Percentiles rank a stretch among this genome's conserved stretches.
Conservation (phyloP, 2,113 vertebrate genomes). For the Coregonus clupeaformis region DNA sequence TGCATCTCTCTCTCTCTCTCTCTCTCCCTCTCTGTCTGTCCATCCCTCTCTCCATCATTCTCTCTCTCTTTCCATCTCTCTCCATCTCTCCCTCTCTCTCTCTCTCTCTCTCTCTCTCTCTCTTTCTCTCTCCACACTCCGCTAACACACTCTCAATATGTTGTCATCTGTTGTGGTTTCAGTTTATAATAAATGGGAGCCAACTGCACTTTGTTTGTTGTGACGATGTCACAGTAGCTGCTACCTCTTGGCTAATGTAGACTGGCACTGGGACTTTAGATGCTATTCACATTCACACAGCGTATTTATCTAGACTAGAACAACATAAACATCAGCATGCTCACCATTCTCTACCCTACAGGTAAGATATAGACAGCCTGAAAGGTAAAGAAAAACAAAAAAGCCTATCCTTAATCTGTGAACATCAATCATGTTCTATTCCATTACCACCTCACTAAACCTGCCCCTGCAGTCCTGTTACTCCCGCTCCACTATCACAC, state of each 20-base stretch:
- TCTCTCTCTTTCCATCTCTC: too few species aligned
- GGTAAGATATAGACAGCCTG: background rate
- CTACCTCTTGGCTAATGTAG: conserved; percentile 23
- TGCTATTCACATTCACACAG: conserved; percentile 8
- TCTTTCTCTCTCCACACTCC: conserved; percentile 2
- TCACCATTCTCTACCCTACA: background rate
- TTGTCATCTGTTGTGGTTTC: conserved; percentile 31
- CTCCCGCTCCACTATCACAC: conserved; percentile 14
- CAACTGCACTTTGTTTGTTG: conserved; percentile 11
- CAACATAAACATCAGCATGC: conserved; percentile 10
- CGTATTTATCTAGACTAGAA: background rate
- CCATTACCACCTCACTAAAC: background rate
- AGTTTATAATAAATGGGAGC: conserved; percentile 27
- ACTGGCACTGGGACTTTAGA: background rate
- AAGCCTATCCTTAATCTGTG: conserved; percentile 8
- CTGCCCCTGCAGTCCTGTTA: conserved; percentile 9
- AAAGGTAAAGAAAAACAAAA: conserved; percentile 14
- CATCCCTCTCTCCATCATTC: background rate
- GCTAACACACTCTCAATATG: conserved; percentile 6
- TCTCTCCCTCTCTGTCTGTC: background rate
- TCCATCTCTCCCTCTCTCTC: background rate
- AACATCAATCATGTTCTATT: conserved; percentile 22
- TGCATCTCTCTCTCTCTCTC: background rate
- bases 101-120: background rate
- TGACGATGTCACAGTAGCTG: conserved; percentile 42